Base-by-base conservation (phyloP, 2,888 invertebrate species). In the Drosophila barbarae region DNA sequence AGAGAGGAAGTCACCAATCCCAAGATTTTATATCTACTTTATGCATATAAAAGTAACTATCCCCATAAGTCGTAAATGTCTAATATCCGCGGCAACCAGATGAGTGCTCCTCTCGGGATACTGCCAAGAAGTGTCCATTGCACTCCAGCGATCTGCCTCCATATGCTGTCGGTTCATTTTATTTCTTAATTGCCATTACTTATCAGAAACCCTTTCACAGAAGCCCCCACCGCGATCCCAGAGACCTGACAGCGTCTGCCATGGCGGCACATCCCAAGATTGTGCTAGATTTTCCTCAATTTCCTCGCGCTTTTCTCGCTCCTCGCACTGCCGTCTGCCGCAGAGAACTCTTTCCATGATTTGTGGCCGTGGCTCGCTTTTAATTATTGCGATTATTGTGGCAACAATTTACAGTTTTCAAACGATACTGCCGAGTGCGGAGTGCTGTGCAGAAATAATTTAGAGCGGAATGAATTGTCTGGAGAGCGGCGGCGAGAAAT, bases 321-420 rank as follows among this genome's bases (percentile, higher is more conserved):
- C 34, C 54, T 41, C 67, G 39, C 3, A 28, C 39, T 47, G 46
- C 49, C 49, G 36, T 53, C 50, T 52, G 52, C 52, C 13, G 23
- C 13, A 23, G 41, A 13, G 41, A 7, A 41, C 41, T 23, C 41
- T 23, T 41, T 23, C 13, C 75, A 76, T 74, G 78, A 81, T 74
- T 78, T 79, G 78, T 76, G 63, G 66, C 68, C 58, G 38, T 55
- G 67, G 63, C 55, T 70, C 64, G 72, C 78, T 78, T 78, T 77
- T 78, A 78, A 78, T 78, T 78, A 78, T 78, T 76, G 78, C 78
- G 78, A 78, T 78, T 78, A 80, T 77, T 80, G 81, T 76, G 77
- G 77, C 77, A 80, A 61, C 76, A 80, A 71, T 78, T 78, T 78
- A 78, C 78, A 77, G 78, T 78, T 78, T 68, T 72, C 73, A 69